phyloP scores from a whole-genome alignment of 2,113 vertebrate species.

The Chloropsis hardwickii region DNA sequence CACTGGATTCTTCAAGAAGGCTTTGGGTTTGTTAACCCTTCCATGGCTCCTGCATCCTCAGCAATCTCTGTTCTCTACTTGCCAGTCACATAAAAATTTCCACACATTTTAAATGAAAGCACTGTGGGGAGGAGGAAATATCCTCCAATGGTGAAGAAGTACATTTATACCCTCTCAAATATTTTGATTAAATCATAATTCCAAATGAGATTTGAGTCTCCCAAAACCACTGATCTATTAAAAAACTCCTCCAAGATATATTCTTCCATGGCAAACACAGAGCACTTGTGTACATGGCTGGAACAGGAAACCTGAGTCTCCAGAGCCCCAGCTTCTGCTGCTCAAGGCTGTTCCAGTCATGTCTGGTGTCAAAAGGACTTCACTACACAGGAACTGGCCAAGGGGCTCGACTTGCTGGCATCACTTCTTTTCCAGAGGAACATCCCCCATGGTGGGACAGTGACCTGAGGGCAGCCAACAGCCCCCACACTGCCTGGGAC shows the following conservation, averaged over 20 bases:
- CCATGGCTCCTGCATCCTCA: neutral
- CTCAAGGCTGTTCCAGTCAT: neutral
- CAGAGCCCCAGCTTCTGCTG: neutral
- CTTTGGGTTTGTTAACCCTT: conserved; percentile 21
- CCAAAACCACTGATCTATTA: neutral
- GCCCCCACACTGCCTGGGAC: neutral
- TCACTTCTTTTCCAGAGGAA: neutral
- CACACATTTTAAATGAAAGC: neutral
- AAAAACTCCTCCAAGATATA: neutral
- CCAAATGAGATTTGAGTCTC: neutral
- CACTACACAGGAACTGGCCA: neutral
- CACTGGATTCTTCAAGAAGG: neutral
- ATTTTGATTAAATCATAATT: neutral
- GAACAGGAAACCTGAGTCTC: neutral
- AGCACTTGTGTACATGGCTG: neutral
- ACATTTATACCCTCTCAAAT: neutral
- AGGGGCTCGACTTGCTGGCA: neutral
- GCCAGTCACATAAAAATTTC: neutral
- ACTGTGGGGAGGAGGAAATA: neutral
- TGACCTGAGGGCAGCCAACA: neutral
- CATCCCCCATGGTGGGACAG: neutral
- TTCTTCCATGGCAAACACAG: neutral
- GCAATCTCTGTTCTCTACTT: neutral
- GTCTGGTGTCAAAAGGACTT: neutral
- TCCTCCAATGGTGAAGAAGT: neutral